Percentiles rank a stretch among this genome's conserved stretches.
Conservation (phyloP, 2,113 vertebrate genomes). For the Phasianus colchicus region DNA sequence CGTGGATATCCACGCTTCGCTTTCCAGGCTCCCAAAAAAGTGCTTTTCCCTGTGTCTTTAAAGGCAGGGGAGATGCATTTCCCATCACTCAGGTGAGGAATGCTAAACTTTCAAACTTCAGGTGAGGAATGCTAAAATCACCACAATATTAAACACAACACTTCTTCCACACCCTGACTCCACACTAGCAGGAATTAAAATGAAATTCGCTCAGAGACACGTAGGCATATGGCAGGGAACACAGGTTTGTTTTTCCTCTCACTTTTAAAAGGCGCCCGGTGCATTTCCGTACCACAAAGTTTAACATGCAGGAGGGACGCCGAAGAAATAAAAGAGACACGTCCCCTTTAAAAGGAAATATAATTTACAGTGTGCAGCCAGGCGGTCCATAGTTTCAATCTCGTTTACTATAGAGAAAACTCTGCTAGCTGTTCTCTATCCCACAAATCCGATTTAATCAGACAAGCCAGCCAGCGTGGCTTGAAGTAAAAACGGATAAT, state of each 20-base stretch:
- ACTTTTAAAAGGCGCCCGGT: background rate
- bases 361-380: constrained; percentile 91
- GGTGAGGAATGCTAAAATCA: background rate
- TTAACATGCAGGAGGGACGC: constrained; percentile 72
- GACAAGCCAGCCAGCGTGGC: constrained; percentile 97
- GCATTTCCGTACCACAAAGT: background rate
- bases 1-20: fast-evolving
- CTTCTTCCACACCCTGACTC: background rate
- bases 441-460: constrained; percentile 99
- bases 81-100: fast-evolving
- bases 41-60: fast-evolving
- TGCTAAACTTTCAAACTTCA: background rate
- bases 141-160: background rate
- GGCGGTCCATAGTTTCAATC: constrained; percentile 86
- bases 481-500: constrained; percentile 98
- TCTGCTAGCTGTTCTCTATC: constrained; percentile 89
- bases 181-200: background rate
- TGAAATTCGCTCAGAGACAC: background rate
- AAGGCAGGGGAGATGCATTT: background rate
- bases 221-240: background rate
- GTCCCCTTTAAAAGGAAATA: constrained; percentile 89
- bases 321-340: constrained; percentile 77
- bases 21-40: background rate
- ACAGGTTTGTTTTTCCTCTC: background rate
- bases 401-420: constrained; percentile 92